These are phyloP conservation scores for Muscicapa adusta DNA, from an alignment of 2,113 vertebrate genomes.

Conservation along the genomic window DNA sequence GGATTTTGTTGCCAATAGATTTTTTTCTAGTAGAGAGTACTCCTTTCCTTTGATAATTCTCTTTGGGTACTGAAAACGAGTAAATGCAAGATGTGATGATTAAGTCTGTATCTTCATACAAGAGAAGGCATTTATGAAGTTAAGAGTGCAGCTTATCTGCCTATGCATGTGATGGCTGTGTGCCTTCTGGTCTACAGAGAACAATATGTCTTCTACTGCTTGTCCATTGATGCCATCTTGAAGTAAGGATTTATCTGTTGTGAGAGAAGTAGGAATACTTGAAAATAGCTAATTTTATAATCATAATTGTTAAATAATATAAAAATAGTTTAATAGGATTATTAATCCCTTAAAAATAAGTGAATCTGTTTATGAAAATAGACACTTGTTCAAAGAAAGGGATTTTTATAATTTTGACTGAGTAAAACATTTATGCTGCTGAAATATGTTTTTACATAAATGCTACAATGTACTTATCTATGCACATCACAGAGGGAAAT, in stretches of 20 bases:
- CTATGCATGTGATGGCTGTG: background rate
- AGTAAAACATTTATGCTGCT: background rate
- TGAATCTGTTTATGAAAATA: constrained; percentile 23
- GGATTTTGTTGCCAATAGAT: background rate
- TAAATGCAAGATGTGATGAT: background rate
- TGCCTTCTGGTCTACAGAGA: background rate
- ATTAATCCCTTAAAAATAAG: constrained; percentile 18
- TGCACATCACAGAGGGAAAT: background rate
- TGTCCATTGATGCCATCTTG: no score
- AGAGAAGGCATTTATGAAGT: background rate
- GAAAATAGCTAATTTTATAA: background rate
- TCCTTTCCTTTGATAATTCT: background rate
- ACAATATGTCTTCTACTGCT: background rate
- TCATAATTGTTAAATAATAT: background rate
- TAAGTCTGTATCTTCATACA: background rate
- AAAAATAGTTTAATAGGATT: background rate
- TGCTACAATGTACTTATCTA: no score
- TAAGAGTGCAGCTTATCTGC: background rate
- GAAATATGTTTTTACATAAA: constrained; percentile 32
- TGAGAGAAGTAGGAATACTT: background rate
- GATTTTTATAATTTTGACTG: constrained; percentile 15
- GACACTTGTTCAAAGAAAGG: background rate
- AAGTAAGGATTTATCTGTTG: background rate
- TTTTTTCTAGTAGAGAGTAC: background rate
- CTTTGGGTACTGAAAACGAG: background rate